Evolutionary conservation across 1,140 invertebrate genomes (phyloP).

Genomic region (Spodoptera frugiperda): DNA sequence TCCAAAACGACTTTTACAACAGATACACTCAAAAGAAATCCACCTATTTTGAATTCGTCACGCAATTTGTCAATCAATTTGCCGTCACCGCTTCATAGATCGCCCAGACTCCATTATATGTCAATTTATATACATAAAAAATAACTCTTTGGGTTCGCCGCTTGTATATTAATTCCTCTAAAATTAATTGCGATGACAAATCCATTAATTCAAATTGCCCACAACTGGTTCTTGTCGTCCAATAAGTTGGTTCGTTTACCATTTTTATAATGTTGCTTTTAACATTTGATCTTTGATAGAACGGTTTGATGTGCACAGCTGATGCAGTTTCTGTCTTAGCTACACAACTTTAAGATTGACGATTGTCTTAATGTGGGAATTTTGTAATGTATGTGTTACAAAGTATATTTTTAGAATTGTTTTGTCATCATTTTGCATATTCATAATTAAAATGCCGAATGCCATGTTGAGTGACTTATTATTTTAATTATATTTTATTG

Average conservation of each 20-base stretch:
- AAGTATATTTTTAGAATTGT: neutral
- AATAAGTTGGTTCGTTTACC: constrained; percentile 46
- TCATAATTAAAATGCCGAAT: no score
- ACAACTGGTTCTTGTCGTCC: constrained; percentile 69
- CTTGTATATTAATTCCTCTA: constrained; percentile 82
- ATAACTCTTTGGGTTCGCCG: constrained; percentile 73
- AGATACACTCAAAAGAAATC: constrained; percentile 81
- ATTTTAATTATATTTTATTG: no score
- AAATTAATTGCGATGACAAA: constrained; percentile 85
- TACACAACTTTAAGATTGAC: neutral
- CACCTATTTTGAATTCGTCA: constrained; percentile 84
- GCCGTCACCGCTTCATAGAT: constrained; percentile 75
- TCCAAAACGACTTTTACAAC: constrained; percentile 73
- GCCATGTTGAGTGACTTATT: no score
- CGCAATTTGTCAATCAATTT: constrained; percentile 85
- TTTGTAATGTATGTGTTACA: neutral
- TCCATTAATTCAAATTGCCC: constrained; percentile 82
- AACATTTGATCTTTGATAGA: constrained; percentile 51
- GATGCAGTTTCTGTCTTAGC: constrained; percentile 11
- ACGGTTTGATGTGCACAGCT: constrained; percentile 4
- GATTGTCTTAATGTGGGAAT: constrained; percentile 12
- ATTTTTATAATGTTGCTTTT: constrained; percentile 50
- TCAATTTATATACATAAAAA: constrained; percentile 79
- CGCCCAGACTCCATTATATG: constrained; percentile 77
- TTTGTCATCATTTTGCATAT: neutral